phyloP scores from a whole-genome alignment of 2,113 vertebrate genomes.

The Erythrolamprus reginae region DNA sequence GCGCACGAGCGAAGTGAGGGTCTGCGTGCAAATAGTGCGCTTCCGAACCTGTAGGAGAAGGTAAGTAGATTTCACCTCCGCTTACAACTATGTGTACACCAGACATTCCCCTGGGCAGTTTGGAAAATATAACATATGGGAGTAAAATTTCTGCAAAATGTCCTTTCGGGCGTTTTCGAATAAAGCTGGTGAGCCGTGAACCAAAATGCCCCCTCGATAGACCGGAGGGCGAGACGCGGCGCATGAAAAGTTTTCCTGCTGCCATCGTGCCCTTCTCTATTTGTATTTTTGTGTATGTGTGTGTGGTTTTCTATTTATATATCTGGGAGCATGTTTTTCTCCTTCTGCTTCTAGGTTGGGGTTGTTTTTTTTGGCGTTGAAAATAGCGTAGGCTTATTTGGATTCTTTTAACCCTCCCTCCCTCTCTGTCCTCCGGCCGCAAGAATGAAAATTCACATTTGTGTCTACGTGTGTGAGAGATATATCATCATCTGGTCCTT shows the following conservation, averaged over 20 bases:
- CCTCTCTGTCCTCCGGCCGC: neutral
- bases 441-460: neutral
- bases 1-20: too few species aligned
- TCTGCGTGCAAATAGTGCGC: too few species aligned
- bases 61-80: neutral
- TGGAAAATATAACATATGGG: constrained; percentile 4
- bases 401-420: neutral
- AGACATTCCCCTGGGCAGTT: constrained; percentile 12
- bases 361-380: neutral
- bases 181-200: neutral
- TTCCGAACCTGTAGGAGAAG: too few species aligned
- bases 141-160: constrained; percentile 6
- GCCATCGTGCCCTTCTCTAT: neutral
- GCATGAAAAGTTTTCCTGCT: neutral
- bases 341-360: neutral
- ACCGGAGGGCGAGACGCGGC: fast-evolving
- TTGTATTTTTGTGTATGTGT: neutral
- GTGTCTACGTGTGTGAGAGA: neutral
- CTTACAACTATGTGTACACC: neutral
- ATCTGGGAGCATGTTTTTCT: neutral
- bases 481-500: too few species aligned
- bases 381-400: neutral
- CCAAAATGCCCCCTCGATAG: constrained; percentile 3
- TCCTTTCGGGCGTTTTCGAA: neutral
- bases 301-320: neutral